phyloP scores from a whole-genome alignment of 2,888 invertebrate genomes.

The Lacanobia oleracea region DNA sequence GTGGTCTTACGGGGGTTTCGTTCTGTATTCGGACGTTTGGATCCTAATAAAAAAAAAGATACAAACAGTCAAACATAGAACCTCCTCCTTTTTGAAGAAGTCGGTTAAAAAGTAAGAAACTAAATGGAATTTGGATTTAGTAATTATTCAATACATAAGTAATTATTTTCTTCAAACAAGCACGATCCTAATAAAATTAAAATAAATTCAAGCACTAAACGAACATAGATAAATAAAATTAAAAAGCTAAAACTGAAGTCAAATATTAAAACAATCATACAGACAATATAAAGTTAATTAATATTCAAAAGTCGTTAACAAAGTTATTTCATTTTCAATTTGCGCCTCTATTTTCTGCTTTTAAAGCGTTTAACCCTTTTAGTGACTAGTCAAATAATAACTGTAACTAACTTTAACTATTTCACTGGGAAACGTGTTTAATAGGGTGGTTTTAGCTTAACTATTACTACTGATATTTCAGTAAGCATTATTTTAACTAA shows the following conservation, averaged over 20 bases:
- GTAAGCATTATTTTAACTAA: conserved; percentile 36
- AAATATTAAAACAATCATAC: conserved; percentile 57
- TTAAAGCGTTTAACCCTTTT: conserved; percentile 71
- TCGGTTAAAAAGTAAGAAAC: too few species aligned
- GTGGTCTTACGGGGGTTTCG: too few species aligned
- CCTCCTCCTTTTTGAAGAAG: too few species aligned
- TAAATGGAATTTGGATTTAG: too few species aligned
- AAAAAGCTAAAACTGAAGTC: conserved; percentile 34
- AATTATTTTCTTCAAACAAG: too few species aligned
- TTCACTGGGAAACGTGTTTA: conserved; percentile 63
- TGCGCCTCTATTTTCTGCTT: conserved; percentile 66
- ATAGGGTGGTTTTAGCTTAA: conserved; percentile 59
- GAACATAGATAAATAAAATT: not conserved
- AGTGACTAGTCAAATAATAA: conserved; percentile 73
- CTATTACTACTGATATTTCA: conserved; percentile 44
- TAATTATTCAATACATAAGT: too few species aligned
- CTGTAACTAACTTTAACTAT: conserved; percentile 68
- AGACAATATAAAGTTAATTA: conserved; percentile 64
- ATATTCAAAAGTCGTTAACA: conserved; percentile 72
- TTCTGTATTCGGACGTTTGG: too few species aligned
- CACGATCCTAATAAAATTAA: too few species aligned
- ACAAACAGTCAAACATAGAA: too few species aligned
- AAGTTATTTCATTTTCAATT: conserved; percentile 73
- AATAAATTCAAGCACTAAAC: not conserved
- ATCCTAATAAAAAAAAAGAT: too few species aligned